These are phyloP conservation scores for Marronus borbonicus DNA, from an alignment of 2,888 invertebrate species.

Conservation along the genomic window DNA sequence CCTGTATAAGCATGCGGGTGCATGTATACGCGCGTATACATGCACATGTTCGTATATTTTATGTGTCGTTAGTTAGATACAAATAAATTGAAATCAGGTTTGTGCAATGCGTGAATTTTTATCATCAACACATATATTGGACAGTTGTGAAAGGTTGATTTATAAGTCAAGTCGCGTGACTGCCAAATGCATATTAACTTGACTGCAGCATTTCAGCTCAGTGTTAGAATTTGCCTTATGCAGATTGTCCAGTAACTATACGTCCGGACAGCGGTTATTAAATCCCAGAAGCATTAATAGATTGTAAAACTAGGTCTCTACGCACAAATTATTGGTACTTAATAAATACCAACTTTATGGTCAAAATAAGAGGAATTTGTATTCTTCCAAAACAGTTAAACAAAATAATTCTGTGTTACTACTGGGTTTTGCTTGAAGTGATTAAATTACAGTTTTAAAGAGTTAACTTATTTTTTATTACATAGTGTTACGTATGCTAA, in stretches of 20 bases:
- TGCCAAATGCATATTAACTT: constrained; percentile 35
- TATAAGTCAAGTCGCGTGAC: constrained; percentile 32
- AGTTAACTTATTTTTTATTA: too few relatives aligned
- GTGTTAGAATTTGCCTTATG: constrained; percentile 6
- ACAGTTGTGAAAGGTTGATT: constrained; percentile 44
- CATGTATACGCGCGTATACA: neutral
- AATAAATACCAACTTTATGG: too few relatives aligned
- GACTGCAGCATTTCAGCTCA: neutral
- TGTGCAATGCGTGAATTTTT: constrained; percentile 35
- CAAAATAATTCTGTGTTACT: too few relatives aligned
- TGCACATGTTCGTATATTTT: neutral
- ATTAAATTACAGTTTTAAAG: too few relatives aligned
- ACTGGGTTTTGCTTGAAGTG: too few relatives aligned
- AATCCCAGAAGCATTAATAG: too few relatives aligned
- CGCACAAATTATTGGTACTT: too few relatives aligned
- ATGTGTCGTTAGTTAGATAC: constrained; percentile 1
- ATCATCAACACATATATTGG: constrained; percentile 10
- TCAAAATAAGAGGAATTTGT: too few relatives aligned
- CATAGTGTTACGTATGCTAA: too few relatives aligned
- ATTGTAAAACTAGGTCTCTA: too few relatives aligned
- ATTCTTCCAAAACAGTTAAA: too few relatives aligned
- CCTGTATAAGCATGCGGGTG: neutral
- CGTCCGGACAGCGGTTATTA: too few relatives aligned
- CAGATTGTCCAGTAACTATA: neutral
- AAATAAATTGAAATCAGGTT: constrained; percentile 26